These are phyloP conservation scores for Macrocentrus cingulum DNA, from an alignment of 1,140 invertebrate species.

Conservation along the genomic window DNA sequence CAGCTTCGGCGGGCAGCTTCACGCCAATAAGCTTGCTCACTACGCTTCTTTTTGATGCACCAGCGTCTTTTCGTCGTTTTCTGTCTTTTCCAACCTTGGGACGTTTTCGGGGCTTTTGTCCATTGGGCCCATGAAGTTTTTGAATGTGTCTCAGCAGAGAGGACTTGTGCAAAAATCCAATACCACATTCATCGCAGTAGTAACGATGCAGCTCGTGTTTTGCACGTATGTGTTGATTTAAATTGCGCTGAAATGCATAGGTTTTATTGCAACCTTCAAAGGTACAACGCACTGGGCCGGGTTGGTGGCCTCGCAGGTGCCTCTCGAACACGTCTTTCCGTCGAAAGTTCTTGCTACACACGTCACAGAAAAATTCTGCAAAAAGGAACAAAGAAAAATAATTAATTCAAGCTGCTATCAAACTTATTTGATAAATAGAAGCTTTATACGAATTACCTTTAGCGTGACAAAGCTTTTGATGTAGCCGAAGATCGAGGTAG, in stretches of 20 bases:
- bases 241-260: neutral
- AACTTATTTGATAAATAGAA: neutral
- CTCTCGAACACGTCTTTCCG: neutral
- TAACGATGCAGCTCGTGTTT: neutral
- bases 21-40: conserved; percentile 11
- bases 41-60: conserved; percentile 13
- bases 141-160: conserved; percentile 17
- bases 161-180: conserved; percentile 1
- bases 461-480: too few relatives aligned
- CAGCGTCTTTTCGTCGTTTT: conserved; percentile 22
- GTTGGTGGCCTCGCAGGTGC: neutral
- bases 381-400: neutral
- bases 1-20: conserved; percentile 1
- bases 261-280: neutral
- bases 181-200: conserved; percentile 18
- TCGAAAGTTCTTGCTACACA: neutral
- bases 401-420: neutral
- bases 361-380: neutral
- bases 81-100: neutral
- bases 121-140: neutral
- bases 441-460: too few relatives aligned
- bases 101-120: neutral
- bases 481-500: too few relatives aligned
- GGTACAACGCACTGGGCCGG: neutral
- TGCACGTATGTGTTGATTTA: neutral